Evolutionary conservation across 2,888 invertebrate genomes (phyloP).

Genomic region (Parthenolecanium corni): DNA sequence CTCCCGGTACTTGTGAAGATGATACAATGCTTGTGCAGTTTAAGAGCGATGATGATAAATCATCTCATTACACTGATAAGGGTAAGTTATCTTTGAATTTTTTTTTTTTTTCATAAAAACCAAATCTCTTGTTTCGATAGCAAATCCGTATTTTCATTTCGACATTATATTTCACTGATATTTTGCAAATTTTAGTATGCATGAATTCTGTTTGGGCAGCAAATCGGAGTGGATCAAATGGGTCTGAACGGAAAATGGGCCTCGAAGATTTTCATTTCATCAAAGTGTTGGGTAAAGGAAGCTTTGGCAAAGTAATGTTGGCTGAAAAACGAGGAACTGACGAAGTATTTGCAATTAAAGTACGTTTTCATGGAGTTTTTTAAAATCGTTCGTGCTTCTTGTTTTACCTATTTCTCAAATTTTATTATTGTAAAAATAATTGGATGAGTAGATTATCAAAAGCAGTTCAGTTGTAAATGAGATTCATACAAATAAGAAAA

Average conservation of each 20-base stretch:
- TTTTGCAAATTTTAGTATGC: too few relatives aligned
- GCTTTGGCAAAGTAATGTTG: conserved; percentile 97
- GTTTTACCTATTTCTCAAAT: too few relatives aligned
- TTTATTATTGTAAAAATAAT: too few relatives aligned
- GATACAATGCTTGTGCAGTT: neutral
- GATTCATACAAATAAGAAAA: too few relatives aligned
- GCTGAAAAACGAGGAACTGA: conserved; percentile 88
- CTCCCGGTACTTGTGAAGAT: conserved; percentile 11
- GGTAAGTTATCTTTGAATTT: conserved; percentile 14
- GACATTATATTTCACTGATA: too few relatives aligned
- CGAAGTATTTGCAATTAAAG: conserved; percentile 57
- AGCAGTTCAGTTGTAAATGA: too few relatives aligned
- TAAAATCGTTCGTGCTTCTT: too few relatives aligned
- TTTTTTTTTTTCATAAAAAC: too few relatives aligned
- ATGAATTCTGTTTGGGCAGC: conserved; percentile 29
- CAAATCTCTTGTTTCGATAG: too few relatives aligned
- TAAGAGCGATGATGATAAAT: conserved; percentile 9
- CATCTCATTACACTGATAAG: conserved; percentile 14
- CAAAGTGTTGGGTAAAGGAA: conserved; percentile 97
- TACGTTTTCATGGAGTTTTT: conserved; percentile 29
- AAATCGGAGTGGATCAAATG: conserved; percentile 35
- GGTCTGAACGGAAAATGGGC: conserved; percentile 47
- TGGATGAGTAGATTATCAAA: too few relatives aligned
- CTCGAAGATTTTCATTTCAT: conserved; percentile 90
- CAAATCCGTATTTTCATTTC: too few relatives aligned